These are phyloP conservation scores for Anarsia innoxiella DNA, from an alignment of 2,888 invertebrate genomes.

Conservation along the genomic window DNA sequence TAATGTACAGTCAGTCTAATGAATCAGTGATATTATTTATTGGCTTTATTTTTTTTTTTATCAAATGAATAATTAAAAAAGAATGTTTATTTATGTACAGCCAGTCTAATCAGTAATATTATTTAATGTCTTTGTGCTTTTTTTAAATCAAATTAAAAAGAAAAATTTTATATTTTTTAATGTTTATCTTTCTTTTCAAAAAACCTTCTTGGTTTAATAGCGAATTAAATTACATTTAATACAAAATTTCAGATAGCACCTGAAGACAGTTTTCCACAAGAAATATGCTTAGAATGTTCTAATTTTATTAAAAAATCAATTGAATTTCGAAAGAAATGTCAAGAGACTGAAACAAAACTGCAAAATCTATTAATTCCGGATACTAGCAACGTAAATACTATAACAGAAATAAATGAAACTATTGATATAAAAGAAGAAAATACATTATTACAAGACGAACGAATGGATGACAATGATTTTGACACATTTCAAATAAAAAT, in stretches of 20 bases:
- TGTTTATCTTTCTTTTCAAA: no score
- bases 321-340: slow-evolving; percentile 15
- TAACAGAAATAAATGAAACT: not conserved
- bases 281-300: slow-evolving; percentile 18
- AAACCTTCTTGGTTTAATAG: no score
- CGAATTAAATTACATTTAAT: no score
- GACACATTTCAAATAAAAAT: slow-evolving; percentile 14
- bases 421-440: not conserved
- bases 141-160: no score
- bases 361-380: slow-evolving; percentile 6
- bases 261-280: slow-evolving; percentile 22
- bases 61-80: no score
- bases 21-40: no score
- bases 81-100: no score
- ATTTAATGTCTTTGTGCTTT: no score
- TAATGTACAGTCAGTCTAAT: no score
- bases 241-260: slow-evolving; percentile 16
- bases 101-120: no score
- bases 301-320: slow-evolving; percentile 15
- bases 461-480: slow-evolving; percentile 9
- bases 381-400: not conserved
- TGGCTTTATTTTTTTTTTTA: no score
- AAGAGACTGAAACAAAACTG: slow-evolving; percentile 14
- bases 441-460: slow-evolving; percentile 5
- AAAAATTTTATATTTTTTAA: no score